Evolutionary conservation across 2,797 vertebrate species (phyloP).

Genomic region (Pelobates cultripes): DNA sequence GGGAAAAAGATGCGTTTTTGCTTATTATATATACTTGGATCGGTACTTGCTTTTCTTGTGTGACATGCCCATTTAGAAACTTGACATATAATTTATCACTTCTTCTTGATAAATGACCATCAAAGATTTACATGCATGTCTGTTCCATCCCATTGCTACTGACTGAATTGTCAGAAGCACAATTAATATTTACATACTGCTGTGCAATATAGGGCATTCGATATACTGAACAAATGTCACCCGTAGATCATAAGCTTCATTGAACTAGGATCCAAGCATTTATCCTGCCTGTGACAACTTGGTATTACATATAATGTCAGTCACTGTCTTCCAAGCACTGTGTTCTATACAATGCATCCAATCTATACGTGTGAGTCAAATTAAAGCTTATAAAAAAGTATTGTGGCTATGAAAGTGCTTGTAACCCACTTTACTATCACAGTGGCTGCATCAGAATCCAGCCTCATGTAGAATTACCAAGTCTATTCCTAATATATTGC

Average conservation of each 20-base stretch:
- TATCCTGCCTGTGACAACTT: conserved; percentile 28
- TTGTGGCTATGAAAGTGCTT: not conserved
- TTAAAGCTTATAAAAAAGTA: not conserved
- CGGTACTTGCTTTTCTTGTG: conserved; percentile 10
- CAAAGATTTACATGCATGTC: conserved; percentile 44
- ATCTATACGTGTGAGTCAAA: not conserved
- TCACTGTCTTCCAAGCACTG: not conserved
- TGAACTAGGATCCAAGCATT: conserved; percentile 15
- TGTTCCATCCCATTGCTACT: conserved; percentile 28
- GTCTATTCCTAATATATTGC: conserved; percentile 18
- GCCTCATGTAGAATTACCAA: not conserved
- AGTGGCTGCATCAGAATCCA: not conserved
- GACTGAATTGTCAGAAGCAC: conserved; percentile 27
- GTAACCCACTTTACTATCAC: not conserved
- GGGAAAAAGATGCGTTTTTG: not conserved
- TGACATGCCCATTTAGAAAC: conserved; percentile 36
- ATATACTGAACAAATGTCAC: conserved; percentile 45
- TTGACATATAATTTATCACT: conserved; percentile 47
- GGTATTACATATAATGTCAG: conserved; percentile 21
- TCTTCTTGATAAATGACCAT: conserved; percentile 47
- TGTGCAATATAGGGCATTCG: conserved; percentile 11
- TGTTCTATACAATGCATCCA: not conserved
- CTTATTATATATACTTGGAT: conserved; percentile 24
- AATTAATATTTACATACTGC: conserved; percentile 53
- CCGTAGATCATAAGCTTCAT: conserved; percentile 25